These are phyloP conservation scores for Panthera uncia DNA, from an alignment of 2,113 vertebrate species.

Conservation along the genomic window DNA sequence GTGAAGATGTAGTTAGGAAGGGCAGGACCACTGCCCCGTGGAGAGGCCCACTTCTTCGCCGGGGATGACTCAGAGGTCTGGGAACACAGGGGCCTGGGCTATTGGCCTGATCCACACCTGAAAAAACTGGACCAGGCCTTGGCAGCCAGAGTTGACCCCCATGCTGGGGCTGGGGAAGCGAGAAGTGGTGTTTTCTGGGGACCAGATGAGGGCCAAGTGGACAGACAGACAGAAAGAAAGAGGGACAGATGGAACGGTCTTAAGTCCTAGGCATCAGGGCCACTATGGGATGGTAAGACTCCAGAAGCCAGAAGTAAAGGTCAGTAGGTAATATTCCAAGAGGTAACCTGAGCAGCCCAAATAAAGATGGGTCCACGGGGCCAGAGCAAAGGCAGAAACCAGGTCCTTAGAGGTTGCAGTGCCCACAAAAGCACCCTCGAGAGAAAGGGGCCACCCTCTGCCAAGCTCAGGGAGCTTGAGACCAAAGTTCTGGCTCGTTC, in stretches of 20 bases:
- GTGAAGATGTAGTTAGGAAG: neutral
- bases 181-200: neutral
- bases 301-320: neutral
- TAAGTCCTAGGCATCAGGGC: neutral
- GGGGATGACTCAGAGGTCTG: neutral
- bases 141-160: fast-evolving
- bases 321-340: neutral
- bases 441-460: neutral
- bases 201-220: neutral
- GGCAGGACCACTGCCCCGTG: neutral
- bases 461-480: neutral
- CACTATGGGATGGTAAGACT: neutral
- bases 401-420: neutral
- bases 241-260: too few species aligned
- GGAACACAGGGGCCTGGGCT: fast-evolving
- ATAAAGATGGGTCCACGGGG: fast-evolving
- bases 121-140: neutral
- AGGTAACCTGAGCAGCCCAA: neutral
- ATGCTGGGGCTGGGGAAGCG: fast-evolving
- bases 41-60: too few species aligned
- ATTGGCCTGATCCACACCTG: too few species aligned
- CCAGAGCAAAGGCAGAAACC: too few species aligned
- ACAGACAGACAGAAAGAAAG: neutral
- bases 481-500: neutral
- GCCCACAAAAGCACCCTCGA: too few species aligned